Evolutionary conservation across 2,113 vertebrate genomes (phyloP).

Genomic region (Symphodus melops): DNA sequence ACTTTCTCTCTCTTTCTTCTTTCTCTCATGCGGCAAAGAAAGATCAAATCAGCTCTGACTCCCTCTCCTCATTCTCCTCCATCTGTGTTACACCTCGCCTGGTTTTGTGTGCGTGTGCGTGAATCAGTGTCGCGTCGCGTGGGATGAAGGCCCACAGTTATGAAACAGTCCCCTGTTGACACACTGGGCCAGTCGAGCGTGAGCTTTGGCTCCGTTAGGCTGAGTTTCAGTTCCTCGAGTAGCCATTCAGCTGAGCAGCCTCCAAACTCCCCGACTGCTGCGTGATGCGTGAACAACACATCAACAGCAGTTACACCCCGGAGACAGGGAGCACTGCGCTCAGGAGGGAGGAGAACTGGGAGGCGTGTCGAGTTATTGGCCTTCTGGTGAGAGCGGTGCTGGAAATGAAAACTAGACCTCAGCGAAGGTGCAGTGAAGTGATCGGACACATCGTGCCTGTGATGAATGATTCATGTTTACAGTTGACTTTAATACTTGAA

Average conservation of each 20-base stretch:
- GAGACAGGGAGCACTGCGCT: slow-evolving; percentile 23
- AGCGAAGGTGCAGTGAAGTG: not conserved
- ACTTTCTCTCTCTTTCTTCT: not conserved
- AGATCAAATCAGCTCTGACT: slow-evolving; percentile 14
- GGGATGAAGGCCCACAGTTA: slow-evolving; percentile 39
- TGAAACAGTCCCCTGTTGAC: slow-evolving; percentile 41
- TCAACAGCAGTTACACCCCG: slow-evolving; percentile 42
- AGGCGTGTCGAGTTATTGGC: slow-evolving; percentile 17
- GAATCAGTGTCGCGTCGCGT: slow-evolving; percentile 28
- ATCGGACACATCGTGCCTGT: not conserved
- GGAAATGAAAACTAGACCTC: not conserved
- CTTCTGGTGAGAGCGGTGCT: slow-evolving; percentile 5
- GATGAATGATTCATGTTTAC: not conserved
- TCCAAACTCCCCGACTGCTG: slow-evolving; percentile 21
- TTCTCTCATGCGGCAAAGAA: slow-evolving; percentile 18
- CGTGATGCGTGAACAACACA: slow-evolving; percentile 51
- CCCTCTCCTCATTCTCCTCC: slow-evolving; percentile 1
- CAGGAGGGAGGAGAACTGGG: slow-evolving; percentile 31
- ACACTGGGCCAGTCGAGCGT: slow-evolving; percentile 44
- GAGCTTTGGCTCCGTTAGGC: slow-evolving; percentile 31
- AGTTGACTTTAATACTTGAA: not conserved
- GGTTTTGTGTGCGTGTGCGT: slow-evolving; percentile 13
- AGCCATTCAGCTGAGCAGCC: slow-evolving; percentile 43
- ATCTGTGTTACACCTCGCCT: slow-evolving; percentile 25
- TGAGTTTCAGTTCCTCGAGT: slow-evolving; percentile 27